A percentile compares a stretch with the other conserved stretches of the same genome.
These are phyloP conservation scores for Adoxophyes honmai DNA, from an alignment of 1,140 invertebrate species.

Conservation along the genomic window DNA sequence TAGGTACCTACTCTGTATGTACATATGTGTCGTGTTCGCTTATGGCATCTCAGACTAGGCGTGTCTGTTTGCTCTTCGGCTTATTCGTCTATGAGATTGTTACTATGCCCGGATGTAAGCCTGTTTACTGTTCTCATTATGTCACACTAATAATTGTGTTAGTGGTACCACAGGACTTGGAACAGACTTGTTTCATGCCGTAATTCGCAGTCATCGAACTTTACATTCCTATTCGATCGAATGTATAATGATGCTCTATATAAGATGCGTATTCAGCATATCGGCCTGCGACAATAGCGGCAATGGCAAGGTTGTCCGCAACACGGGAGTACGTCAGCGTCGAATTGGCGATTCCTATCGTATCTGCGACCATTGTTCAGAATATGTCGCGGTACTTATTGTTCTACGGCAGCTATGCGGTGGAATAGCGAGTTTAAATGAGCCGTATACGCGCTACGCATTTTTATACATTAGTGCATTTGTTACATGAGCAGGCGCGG, in stretches of 20 bases:
- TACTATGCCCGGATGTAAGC: conserved; percentile 35
- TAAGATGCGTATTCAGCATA: conserved; percentile 34
- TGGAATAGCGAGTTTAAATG: conserved; percentile 64
- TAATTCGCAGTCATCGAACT: conserved; percentile 28
- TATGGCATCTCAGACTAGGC: conserved; percentile 40
- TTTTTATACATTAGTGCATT: conserved; percentile 23
- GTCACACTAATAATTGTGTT: conserved; percentile 20
- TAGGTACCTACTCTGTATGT: conserved; percentile 23
- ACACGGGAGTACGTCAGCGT: conserved; percentile 49
- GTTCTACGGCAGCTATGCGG: conserved; percentile 45
- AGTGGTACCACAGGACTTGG: conserved; percentile 18
- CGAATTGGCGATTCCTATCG: conserved; percentile 69
- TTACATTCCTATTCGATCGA: conserved; percentile 18
- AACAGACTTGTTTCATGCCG: not conserved
- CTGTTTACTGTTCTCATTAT: conserved; percentile 36
- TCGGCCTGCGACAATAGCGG: conserved; percentile 43
- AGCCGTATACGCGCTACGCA: conserved; percentile 51
- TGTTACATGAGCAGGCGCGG: not conserved
- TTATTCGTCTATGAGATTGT: conserved; percentile 36
- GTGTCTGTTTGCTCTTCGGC: conserved; percentile 50
- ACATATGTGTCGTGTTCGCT: conserved; percentile 33
- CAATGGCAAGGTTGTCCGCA: conserved; percentile 27
- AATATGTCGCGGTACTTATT: conserved; percentile 71
- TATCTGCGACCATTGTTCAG: conserved; percentile 69
- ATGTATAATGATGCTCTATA: conserved; percentile 46